Percentiles rank a stretch among this genome's conserved stretches.
These are phyloP conservation scores for Smittia sp. DNA, from an alignment of 2,888 invertebrate species.

Conservation along the genomic window DNA sequence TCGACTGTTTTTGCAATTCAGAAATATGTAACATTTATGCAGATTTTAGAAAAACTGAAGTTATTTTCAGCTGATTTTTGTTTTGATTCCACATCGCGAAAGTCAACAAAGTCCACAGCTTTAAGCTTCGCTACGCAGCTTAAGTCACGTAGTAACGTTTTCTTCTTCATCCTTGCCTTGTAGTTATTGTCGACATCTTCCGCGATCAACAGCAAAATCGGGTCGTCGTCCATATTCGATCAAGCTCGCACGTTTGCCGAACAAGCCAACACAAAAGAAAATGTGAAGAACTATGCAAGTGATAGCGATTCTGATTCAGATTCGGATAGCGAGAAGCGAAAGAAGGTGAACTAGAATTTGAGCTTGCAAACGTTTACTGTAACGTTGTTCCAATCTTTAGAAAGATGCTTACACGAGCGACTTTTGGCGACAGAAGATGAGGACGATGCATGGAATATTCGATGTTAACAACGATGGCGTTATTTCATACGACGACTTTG, in stretches of 20 bases:
- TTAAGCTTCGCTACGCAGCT: neutral
- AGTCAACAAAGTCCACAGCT: too few relatives aligned
- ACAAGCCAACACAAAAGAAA: constrained; percentile 38
- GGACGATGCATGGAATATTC: constrained; percentile 76
- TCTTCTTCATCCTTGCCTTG: neutral
- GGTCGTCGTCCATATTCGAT: constrained; percentile 28
- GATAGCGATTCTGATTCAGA: constrained; percentile 61
- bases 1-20: too few relatives aligned
- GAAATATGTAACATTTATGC: too few relatives aligned
- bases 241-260: constrained; percentile 29
- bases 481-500: constrained; percentile 78
- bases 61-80: neutral
- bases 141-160: neutral
- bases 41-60: too few relatives aligned
- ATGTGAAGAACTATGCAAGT: constrained; percentile 47
- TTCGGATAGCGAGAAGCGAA: constrained; percentile 1
- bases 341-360: neutral
- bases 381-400: neutral
- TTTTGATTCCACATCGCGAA: too few relatives aligned
- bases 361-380: neutral
- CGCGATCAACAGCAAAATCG: neutral
- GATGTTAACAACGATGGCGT: constrained; percentile 85
- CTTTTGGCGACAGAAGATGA: constrained; percentile 84
- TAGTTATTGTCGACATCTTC: constrained; percentile 25
- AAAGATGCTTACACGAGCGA: constrained; percentile 49